Base-by-base conservation (phyloP, 1,140 invertebrate species). In the Fopius arisanus region DNA sequence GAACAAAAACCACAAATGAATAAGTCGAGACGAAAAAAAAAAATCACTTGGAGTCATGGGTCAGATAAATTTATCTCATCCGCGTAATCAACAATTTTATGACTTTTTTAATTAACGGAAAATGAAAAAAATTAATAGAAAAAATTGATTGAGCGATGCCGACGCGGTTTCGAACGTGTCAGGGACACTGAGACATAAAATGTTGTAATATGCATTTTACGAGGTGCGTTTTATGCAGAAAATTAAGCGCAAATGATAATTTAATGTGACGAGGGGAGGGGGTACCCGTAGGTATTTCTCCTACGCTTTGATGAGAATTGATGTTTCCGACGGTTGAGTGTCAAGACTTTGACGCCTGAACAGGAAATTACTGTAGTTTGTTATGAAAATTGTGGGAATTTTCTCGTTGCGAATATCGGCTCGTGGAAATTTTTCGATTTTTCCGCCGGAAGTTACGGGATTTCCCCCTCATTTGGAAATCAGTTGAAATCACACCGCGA, bases 261-360 rank as follows among this genome's bases (percentile, higher is more conserved):
- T 66, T 29, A 41, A 41, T 68, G 23, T 37, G 65, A 14, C 37
- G 37, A 12, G 28, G 65, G 31, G 59, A 29, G 59, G 62, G 33
- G 62, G 26, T 31, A 19, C 28, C 62, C 28, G 28, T 59, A 68
- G 41, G 67, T 70, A 70, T 72, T 73, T 74, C 75, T 74, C 75
- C 75, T 77, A 77, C 75, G 75, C 75, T 74, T 72, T 74, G 74
- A 77, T 72, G 67, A 77, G 75, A 77, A 77, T 77, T 77, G 75
- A 77, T 77, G 75, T 77, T 77, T 77, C 75, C 75, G 75, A 77
- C 72, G 72, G 71, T 77, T 77, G 74, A 72, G 59, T 62, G 63
- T 74, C 73, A 74, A 77, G 75, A 74, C 72, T 72, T 65, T 63
- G 62, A 70, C 54, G 73, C 67, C 59, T 66, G 48, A 59, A 68